These are phyloP conservation scores for Herminia tarsipennalis DNA, from an alignment of 2,888 invertebrate genomes.

Conservation along the genomic window DNA sequence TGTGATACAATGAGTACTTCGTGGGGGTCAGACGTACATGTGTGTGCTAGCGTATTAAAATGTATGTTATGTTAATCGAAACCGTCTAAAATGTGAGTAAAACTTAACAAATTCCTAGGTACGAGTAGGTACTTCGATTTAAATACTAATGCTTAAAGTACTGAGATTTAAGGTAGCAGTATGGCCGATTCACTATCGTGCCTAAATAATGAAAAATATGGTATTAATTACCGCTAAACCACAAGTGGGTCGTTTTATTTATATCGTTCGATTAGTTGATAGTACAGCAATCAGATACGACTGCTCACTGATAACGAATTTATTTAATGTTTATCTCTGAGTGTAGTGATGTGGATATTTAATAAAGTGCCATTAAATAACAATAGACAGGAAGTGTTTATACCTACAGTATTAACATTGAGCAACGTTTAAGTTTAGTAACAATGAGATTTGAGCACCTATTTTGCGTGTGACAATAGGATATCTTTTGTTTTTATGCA, in stretches of 20 bases:
- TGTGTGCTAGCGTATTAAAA: slow-evolving; percentile 29
- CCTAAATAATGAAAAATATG: slow-evolving; percentile 6
- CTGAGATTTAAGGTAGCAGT: too few relatives aligned
- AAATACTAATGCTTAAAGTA: too few relatives aligned
- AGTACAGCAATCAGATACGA: slow-evolving; percentile 40
- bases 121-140: too few relatives aligned
- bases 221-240: slow-evolving; percentile 26
- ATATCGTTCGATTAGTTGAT: slow-evolving; percentile 42
- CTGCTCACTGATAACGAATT: slow-evolving; percentile 34
- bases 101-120: too few relatives aligned
- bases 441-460: too few relatives aligned
- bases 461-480: too few relatives aligned
- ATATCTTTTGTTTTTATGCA: too few relatives aligned
- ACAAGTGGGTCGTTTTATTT: slow-evolving; percentile 45
- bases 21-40: slow-evolving; percentile 64
- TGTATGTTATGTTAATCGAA: slow-evolving; percentile 26
- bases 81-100: slow-evolving; percentile 12
- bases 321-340: slow-evolving; percentile 43
- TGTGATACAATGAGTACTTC: slow-evolving; percentile 63
- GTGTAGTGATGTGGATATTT: slow-evolving; percentile 30
- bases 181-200: too few relatives aligned
- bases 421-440: too few relatives aligned
- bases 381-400: slow-evolving; percentile 5
- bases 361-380: slow-evolving; percentile 35
- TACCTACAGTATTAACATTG: not conserved